Evolutionary conservation across 2,888 invertebrate genomes (phyloP).

Genomic region (Hecatera dysodea): DNA sequence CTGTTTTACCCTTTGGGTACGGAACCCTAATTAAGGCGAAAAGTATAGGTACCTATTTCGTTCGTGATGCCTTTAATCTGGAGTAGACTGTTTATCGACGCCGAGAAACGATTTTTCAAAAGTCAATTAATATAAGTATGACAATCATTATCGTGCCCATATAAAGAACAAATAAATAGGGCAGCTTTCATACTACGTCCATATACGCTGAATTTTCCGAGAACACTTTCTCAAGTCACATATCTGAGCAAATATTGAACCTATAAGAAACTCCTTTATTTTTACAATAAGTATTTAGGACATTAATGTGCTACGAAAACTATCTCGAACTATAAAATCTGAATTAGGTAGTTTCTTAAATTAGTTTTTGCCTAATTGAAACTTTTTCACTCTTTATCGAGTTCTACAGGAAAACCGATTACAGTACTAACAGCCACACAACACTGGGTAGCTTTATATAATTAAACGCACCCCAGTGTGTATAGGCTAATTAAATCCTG

Average conservation of each 20-base stretch:
- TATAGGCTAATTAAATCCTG: too few relatives aligned
- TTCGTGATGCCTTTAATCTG: too few relatives aligned
- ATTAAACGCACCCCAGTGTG: too few relatives aligned
- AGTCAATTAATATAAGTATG: slow-evolving; percentile 5
- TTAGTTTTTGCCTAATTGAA: too few relatives aligned
- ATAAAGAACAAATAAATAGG: slow-evolving; percentile 3
- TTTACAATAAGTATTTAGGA: not conserved
- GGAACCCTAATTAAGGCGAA: too few relatives aligned
- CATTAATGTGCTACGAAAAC: not conserved
- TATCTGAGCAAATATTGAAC: slow-evolving; percentile 5
- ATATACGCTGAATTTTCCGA: slow-evolving; percentile 9
- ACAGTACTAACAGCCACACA: too few relatives aligned
- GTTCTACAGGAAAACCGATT: too few relatives aligned
- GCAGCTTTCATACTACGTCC: slow-evolving; percentile 15
- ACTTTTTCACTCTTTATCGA: too few relatives aligned
- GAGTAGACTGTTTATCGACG: not conserved
- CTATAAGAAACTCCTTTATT: not conserved
- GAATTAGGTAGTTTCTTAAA: too few relatives aligned
- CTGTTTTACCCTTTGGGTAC: too few relatives aligned
- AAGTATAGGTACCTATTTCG: too few relatives aligned
- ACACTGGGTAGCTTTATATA: too few relatives aligned
- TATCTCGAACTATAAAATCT: not conserved
- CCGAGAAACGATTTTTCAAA: not conserved
- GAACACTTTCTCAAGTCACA: slow-evolving; percentile 12
- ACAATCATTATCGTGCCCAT: slow-evolving; percentile 5